Base-by-base conservation (phyloP, 2,888 invertebrate genomes). In the Blastobasis adustella region DNA sequence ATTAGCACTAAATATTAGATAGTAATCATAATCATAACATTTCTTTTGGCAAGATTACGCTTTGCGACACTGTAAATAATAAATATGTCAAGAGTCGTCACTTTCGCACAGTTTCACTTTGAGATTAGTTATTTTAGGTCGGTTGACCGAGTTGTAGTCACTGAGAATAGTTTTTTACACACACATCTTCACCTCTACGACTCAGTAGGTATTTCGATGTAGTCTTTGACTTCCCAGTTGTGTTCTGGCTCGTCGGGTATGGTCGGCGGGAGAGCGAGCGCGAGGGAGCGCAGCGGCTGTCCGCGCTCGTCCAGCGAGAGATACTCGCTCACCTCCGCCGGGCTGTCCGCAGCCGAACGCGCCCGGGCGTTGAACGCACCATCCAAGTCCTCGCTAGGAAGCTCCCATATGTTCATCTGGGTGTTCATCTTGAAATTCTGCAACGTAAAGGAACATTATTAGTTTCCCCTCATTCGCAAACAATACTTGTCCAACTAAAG, bases 211-310 rank as follows among this genome's bases (percentile, higher is more conserved):
- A 93, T 66, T 60, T 93, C 92, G 4, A 93, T 73, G 67, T 93
- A 94, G 76, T 94, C 94, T 23, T 90, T 73, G 43, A 91, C 92
- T 66, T 91, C 91, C 93, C 93, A 93, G 58, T 91, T 90, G 48
- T 86, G 77, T 55, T 91, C 91, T 0, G 84, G 79, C 47, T 90
- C 90, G 5, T 87, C 85, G 4, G 80, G 77, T n/a, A 86, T 68
- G 41, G 81, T 74, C 0, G 86, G 89, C 3, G 90, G 89, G 9
- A 87, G 73, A n/a, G 92, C 81, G 1, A 90, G 85, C n/a, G 92
- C 81, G 1, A 90, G 85, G 1, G 91, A 90, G 47, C 90, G 78
- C 47, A 93, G 63, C 0, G 94, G 93, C 46, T 85, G 79, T 0
- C 93, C 93, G 43, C 90, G 80, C 1, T 87, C 71, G 56, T 90